Conservation (phyloP, 1,140 invertebrate species). For the Temnothorax curvispinosus region DNA sequence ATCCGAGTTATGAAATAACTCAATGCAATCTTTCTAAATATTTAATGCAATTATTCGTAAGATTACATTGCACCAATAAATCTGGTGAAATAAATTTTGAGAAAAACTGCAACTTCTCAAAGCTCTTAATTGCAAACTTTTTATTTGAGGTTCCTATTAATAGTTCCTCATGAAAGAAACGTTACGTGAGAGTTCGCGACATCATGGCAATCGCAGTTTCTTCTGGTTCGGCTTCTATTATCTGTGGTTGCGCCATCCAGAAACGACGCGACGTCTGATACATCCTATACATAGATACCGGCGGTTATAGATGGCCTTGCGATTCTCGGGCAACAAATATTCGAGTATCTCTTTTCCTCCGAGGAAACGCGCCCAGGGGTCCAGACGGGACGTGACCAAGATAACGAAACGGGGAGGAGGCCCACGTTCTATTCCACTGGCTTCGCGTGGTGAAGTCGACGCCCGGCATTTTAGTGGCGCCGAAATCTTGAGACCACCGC, state of each 20-base stretch:
- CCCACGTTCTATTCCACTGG: constrained; percentile 46
- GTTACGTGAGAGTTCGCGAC: background rate
- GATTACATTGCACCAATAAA: background rate
- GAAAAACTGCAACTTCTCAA: background rate
- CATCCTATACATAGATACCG: constrained; percentile 57
- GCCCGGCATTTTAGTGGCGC: constrained; percentile 56
- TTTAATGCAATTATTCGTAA: background rate
- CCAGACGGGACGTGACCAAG: constrained; percentile 71
- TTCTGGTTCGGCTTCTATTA: background rate
- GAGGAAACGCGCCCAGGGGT: constrained; percentile 67
- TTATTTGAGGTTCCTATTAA: background rate
- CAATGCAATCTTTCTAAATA: background rate
- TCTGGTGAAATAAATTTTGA: background rate
- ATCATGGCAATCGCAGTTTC: background rate
- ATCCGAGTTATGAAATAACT: background rate
- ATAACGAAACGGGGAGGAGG: constrained; percentile 66
- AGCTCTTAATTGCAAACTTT: background rate
- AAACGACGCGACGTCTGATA: constrained; percentile 29
- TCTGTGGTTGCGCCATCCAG: background rate
- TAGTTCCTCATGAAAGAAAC: background rate
- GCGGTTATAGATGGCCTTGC: constrained; percentile 66
- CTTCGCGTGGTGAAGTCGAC: constrained; percentile 32
- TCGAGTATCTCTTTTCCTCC: constrained; percentile 73
- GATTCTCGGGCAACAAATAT: constrained; percentile 69
- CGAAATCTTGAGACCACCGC: constrained; percentile 59